phyloP scores from a whole-genome alignment of 1,140 invertebrate genomes.

The Oryzaephilus surinamensis region DNA sequence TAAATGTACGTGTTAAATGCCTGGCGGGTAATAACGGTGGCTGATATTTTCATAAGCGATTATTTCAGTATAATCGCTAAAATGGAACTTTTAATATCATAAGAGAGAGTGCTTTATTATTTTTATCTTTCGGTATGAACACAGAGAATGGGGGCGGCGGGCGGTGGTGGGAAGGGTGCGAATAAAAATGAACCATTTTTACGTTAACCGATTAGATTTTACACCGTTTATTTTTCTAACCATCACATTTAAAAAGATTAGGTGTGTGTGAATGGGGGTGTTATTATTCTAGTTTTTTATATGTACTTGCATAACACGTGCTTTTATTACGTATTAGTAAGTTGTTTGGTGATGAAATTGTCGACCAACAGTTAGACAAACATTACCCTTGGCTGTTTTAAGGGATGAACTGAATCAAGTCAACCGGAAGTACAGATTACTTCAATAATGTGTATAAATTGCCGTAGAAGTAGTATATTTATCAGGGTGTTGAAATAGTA shows the following conservation, averaged over 20 bases:
- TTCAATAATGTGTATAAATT: constrained; percentile 25
- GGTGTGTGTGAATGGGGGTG: no score
- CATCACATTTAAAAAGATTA: no score
- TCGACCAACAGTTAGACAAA: no score
- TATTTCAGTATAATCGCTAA: constrained; percentile 27
- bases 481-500: no score
- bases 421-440: constrained; percentile 26
- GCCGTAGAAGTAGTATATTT: constrained; percentile 15
- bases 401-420: constrained; percentile 18
- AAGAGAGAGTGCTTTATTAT: constrained; percentile 28
- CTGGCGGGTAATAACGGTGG: constrained; percentile 19
- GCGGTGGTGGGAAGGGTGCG: constrained; percentile 4
- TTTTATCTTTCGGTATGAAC: constrained; percentile 20
- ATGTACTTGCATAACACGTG: no score
- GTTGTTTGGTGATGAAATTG: no score
- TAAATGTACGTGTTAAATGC: constrained; percentile 19
- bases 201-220: constrained; percentile 16
- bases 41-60: constrained; percentile 30
- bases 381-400: no score
- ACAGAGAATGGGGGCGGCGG: constrained; percentile 2
- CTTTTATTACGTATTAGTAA: no score
- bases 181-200: constrained; percentile 19
- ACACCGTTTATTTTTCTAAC: constrained; percentile 13
- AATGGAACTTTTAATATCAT: constrained; percentile 25
- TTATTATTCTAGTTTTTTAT: no score